Base-by-base conservation (phyloP, 2,888 invertebrate species). In the Geotrupes spiniger region DNA sequence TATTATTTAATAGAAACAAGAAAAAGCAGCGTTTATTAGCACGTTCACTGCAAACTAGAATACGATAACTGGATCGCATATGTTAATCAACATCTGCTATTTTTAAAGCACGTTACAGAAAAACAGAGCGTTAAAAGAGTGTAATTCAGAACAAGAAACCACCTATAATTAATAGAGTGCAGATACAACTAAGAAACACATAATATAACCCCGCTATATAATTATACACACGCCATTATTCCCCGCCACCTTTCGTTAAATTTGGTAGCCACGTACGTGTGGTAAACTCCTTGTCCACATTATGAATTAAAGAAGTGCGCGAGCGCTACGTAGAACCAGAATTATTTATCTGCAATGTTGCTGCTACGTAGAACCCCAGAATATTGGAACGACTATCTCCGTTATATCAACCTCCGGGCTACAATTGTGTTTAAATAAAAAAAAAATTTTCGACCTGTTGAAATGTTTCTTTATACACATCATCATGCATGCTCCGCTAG, bases 201-300 rank as follows among this genome's bases (percentile, higher is more conserved):
- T 48, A 51, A 41, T 45, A 43, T 16, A 48, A 51, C 51, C 45
- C 46, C 42, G 42, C 46, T 42, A 42, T 54, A 49, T 54, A 54
- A 54, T 54, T 54, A 54, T 49, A 54, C 46, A 52, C 52, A 52
- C 43, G 52, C 52, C 43, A 52, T 54, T 40, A 48, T 49, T 25
- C 46, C 42, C 40, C 48, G 48, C 38, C 31, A 46, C 42, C 42
- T 52, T 41, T 39, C 47, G 48, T 47, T 46, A 50, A 49, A 45
- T 46, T 52, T 54, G 42, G 47, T 41, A 14, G 43, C 36, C 38
- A 45, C 47, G 49, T 46, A 21, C 6, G 6, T 21, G 21, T 21
- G 21, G 3, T 21, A 4, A 39, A 16, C 21, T 17, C 9, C 38
- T 6, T n/a, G 8, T 26, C 4, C 14, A 15, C 33, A 15, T 33